Percentiles rank a stretch among this genome's conserved stretches.
Conservation (phyloP, 1,140 invertebrate species). For the Cyphomyrmex costatus region DNA sequence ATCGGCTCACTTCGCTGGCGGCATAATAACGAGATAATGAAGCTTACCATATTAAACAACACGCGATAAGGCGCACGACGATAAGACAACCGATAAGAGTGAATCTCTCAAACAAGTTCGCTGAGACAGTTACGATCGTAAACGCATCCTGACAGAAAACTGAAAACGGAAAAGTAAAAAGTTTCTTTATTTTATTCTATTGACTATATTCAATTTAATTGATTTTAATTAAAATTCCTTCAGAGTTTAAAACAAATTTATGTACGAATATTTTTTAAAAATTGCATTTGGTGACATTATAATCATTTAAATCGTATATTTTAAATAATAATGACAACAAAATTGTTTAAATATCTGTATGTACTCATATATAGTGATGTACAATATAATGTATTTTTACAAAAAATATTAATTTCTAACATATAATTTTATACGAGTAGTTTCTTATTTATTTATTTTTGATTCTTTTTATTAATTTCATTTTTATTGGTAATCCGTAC, state of each 20-base stretch:
- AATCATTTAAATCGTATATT: background rate
- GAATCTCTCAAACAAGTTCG: constrained; percentile 34
- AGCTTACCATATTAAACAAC: constrained; percentile 73
- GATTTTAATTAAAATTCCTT: background rate
- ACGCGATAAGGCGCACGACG: constrained; percentile 63
- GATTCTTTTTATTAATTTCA: background rate
- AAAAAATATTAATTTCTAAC: background rate
- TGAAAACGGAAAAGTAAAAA: constrained; percentile 2
- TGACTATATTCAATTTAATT: background rate
- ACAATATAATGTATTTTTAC: background rate
- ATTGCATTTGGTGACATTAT: background rate
- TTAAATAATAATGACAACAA: background rate
- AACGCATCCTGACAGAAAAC: background rate
- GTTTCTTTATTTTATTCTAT: background rate
- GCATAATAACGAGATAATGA: constrained; percentile 75
- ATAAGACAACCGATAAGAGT: constrained; percentile 67
- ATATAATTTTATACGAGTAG: background rate
- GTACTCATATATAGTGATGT: no score
- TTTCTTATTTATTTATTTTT: background rate
- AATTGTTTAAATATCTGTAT: background rate
- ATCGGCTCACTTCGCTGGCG: constrained; percentile 46
- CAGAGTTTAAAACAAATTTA: background rate
- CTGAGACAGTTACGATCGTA: background rate
- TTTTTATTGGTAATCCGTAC: background rate
- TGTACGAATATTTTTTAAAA: background rate